These are phyloP conservation scores for Cnemophilus loriae DNA, from an alignment of 2,113 vertebrate genomes.

Conservation along the genomic window DNA sequence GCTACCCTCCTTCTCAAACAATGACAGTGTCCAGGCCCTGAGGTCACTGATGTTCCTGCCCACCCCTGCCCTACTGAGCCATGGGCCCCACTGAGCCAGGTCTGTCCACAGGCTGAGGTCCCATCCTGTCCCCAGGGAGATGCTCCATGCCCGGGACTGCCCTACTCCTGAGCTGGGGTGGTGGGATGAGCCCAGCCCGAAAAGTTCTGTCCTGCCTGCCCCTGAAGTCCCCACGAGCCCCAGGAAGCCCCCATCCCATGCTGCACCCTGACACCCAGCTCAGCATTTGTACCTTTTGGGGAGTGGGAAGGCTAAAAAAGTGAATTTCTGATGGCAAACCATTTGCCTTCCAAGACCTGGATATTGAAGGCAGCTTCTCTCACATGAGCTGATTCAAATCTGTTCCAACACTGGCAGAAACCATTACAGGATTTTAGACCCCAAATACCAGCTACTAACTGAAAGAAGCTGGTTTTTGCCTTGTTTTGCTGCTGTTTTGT, in stretches of 20 bases:
- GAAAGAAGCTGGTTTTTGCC: neutral
- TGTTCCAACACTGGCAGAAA: neutral
- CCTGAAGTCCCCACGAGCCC: too few species aligned
- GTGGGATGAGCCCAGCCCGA: neutral
- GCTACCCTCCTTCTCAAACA: neutral
- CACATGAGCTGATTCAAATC: neutral
- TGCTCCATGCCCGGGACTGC: fast-evolving
- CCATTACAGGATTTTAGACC: neutral
- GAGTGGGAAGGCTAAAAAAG: neutral
- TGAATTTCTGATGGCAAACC: neutral
- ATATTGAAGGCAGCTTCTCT: neutral
- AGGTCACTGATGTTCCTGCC: neutral
- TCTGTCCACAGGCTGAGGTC: fast-evolving
- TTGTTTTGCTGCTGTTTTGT: neutral
- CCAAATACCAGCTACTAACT: neutral
- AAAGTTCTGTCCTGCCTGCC: neutral
- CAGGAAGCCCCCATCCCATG: fast-evolving
- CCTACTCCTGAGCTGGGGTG: fast-evolving
- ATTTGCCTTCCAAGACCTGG: neutral
- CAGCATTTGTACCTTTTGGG: neutral
- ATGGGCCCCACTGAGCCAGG: neutral
- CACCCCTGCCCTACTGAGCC: neutral
- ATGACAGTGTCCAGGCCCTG: too few species aligned
- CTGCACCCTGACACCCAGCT: neutral
- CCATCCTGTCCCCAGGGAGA: neutral